Evolutionary conservation across 1,140 invertebrate genomes (phyloP).

Genomic region (Lordiphosa collinella): DNA sequence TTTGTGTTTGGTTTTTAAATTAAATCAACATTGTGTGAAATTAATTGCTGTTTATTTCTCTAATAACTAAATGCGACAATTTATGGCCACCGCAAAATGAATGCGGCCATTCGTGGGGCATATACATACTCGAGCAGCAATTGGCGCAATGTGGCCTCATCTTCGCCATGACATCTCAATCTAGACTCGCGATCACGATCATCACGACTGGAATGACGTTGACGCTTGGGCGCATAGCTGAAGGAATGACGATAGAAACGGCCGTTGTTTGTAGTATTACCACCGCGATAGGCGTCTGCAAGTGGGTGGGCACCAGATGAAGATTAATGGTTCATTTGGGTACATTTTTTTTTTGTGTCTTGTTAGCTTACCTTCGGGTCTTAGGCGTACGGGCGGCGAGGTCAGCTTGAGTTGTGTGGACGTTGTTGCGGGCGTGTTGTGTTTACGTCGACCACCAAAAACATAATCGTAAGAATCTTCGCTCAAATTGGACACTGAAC

Average conservation of each 20-base stretch:
- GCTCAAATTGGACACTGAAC: conserved; percentile 79
- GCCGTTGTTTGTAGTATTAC: conserved; percentile 73
- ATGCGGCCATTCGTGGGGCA: not conserved
- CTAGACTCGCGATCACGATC: conserved; percentile 78
- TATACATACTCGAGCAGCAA: conserved; percentile 79
- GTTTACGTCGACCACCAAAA: conserved; percentile 79
- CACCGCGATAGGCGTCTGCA: conserved; percentile 71
- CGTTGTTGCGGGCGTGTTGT: conserved; percentile 75
- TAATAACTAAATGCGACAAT: conserved; percentile 61
- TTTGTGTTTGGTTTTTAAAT: conserved; percentile 35
- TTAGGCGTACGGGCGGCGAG: conserved; percentile 76
- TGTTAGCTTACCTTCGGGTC: conserved; percentile 70
- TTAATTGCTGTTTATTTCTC: conserved; percentile 68
- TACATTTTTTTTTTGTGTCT: too few species aligned
- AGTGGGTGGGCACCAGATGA: not conserved
- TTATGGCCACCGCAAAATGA: conserved; percentile 39
- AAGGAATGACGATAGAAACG: conserved; percentile 79
- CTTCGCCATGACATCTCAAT: conserved; percentile 80
- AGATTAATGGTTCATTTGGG: not conserved
- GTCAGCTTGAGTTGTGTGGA: conserved; percentile 80
- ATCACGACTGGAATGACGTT: conserved; percentile 67
- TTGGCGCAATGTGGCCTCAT: conserved; percentile 79
- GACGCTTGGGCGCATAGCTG: conserved; percentile 78
- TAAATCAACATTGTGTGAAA: conserved; percentile 35
- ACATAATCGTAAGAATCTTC: conserved; percentile 80